Evolutionary conservation across 2,888 invertebrate species (phyloP).

Genomic region (Cheiracanthium punctorium): DNA sequence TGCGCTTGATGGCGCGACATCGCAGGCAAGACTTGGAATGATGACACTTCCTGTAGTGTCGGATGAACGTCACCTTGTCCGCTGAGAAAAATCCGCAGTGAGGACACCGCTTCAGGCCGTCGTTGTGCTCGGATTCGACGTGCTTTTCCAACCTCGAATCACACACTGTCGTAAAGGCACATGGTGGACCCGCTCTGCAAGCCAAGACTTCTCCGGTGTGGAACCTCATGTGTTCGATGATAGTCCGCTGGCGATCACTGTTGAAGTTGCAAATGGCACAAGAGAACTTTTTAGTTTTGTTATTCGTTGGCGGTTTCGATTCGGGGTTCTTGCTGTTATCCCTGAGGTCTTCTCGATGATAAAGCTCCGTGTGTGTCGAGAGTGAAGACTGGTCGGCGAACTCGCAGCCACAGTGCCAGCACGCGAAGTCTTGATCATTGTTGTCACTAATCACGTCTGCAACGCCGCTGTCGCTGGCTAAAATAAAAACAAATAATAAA

Average conservation of each 20-base stretch:
- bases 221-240: slow-evolving; percentile 78
- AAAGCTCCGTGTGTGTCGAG: slow-evolving; percentile 73
- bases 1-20: slow-evolving; percentile 41
- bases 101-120: slow-evolving; percentile 49
- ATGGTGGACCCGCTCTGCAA: slow-evolving; percentile 48
- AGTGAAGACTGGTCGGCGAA: slow-evolving; percentile 79
- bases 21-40: slow-evolving; percentile 57
- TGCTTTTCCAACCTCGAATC: slow-evolving; percentile 56
- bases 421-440: slow-evolving; percentile 75
- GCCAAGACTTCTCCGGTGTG: slow-evolving; percentile 74
- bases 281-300: slow-evolving; percentile 46
- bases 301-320: neutral
- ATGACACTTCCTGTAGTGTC: slow-evolving; percentile 60
- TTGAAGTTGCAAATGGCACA: slow-evolving; percentile 68
- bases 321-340: neutral
- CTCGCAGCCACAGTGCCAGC: slow-evolving; percentile 79
- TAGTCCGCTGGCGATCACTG: slow-evolving; percentile 77
- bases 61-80: slow-evolving; percentile 46
- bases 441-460: slow-evolving; percentile 27
- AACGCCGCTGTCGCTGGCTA: slow-evolving; percentile 57
- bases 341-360: slow-evolving; percentile 64
- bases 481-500: neutral
- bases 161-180: slow-evolving; percentile 51
- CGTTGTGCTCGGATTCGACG: slow-evolving; percentile 32
- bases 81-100: slow-evolving; percentile 50